Base-by-base conservation (phyloP, 2,113 vertebrate genomes). In the Calypte anna region DNA sequence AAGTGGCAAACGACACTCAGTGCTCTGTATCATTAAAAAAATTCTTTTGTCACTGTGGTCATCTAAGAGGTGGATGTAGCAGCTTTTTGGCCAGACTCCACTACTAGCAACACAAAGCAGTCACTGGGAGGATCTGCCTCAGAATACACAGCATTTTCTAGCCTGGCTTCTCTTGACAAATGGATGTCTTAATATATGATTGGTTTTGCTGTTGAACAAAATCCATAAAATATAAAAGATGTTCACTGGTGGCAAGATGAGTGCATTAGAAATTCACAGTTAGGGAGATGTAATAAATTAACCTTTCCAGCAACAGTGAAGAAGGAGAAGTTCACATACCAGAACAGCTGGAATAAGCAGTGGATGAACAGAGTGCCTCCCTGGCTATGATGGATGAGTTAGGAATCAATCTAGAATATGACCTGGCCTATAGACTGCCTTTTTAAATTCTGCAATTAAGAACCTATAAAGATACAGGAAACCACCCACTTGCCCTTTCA, bases 11-110 rank as follows among this genome's bases (percentile, higher is more conserved):
- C 64, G 44, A 90, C 76, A 86, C 64, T 86, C 82, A 84, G 20
- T 1, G 1, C 25, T 88, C 51, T 5, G 1, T 67, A 44, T 74
- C 61, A 78, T 93, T 96, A 88, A 92, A 92, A 90, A 90, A 95
- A 88, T 93, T 43, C 53, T 90, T 94, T 81, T 93, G 76, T 31
- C 64, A 72, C 14, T 31, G 44, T 76, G 64, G 86, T 91, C 86
- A 94, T 84, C 73, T 48, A 44, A 44, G 46, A 68, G 8, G 13
- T 88, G 31, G 24, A 69, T 44, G 14, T 28, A 59, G 63, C 46
- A 93, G 55, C 43, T 81, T 79, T 76, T 76, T 64, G 54, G 46
- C 54, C 64, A 70, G 51, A 25, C 24, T 81, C 10, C 57, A 40
- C 43, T 63, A 74, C 21, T 55, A 86, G 36, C 59, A 63, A 30